Evolutionary conservation across 1,140 invertebrate genomes (phyloP).

Genomic region (Pseudomyrmex cubaensis): DNA sequence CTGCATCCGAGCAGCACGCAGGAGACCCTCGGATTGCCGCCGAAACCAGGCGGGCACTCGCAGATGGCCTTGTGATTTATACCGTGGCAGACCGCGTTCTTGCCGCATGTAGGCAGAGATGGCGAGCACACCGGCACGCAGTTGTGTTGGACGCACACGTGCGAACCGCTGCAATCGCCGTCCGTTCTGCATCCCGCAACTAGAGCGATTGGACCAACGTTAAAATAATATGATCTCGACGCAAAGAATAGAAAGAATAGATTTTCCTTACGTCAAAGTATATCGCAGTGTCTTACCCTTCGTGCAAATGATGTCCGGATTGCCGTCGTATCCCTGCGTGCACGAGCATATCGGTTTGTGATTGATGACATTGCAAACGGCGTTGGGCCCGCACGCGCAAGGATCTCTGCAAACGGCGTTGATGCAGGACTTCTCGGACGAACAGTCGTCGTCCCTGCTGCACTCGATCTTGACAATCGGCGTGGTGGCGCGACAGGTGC

Average conservation of each 20-base stretch:
- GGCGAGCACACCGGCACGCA: slow-evolving; percentile 92
- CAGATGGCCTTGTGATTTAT: slow-evolving; percentile 92
- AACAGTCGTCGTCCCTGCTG: slow-evolving; percentile 91
- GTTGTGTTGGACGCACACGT: slow-evolving; percentile 91
- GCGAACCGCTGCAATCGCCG: slow-evolving; percentile 90
- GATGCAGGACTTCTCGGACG: slow-evolving; percentile 91
- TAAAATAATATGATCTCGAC: too few species aligned
- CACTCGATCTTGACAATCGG: slow-evolving; percentile 89
- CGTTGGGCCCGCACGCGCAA: slow-evolving; percentile 92
- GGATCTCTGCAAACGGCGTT: slow-evolving; percentile 92
- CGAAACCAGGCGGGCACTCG: slow-evolving; percentile 91
- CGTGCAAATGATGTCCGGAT: slow-evolving; percentile 91
- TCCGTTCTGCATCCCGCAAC: slow-evolving; percentile 90
- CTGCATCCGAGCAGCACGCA: slow-evolving; percentile 92
- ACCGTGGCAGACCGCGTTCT: slow-evolving; percentile 90
- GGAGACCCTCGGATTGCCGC: slow-evolving; percentile 91
- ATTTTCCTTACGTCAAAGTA: background rate
- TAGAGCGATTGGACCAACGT: slow-evolving; percentile 16
- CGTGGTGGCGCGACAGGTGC: slow-evolving; percentile 90
- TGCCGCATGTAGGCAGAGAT: slow-evolving; percentile 89
- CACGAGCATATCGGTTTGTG: slow-evolving; percentile 95
- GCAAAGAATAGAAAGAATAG: too few species aligned
- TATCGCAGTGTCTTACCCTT: slow-evolving; percentile 82
- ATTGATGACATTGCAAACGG: slow-evolving; percentile 92
- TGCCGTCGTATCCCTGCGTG: slow-evolving; percentile 91